Conservation (phyloP, 2,888 invertebrate genomes). For the Meloe dianella region DNA sequence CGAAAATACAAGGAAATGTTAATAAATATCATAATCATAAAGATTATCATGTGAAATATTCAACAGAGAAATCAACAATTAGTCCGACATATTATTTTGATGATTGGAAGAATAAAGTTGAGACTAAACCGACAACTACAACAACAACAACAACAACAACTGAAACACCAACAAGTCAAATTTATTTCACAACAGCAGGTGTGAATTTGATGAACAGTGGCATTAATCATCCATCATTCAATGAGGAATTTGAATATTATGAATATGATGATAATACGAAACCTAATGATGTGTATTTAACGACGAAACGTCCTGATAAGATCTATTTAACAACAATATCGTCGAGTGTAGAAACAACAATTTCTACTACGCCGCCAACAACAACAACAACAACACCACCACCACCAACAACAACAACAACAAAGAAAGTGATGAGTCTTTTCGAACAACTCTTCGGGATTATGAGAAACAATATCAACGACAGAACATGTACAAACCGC, state of each 20-base stretch:
- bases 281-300: slow-evolving; percentile 45
- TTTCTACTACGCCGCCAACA: slow-evolving; percentile 27
- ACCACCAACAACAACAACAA: slow-evolving; percentile 57
- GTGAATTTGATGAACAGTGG: slow-evolving; percentile 50
- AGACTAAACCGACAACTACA: slow-evolving; percentile 42
- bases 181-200: slow-evolving; percentile 46
- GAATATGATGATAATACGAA: slow-evolving; percentile 40
- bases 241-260: slow-evolving; percentile 50
- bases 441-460: slow-evolving; percentile 59
- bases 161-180: slow-evolving; percentile 42
- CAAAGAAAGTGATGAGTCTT: slow-evolving; percentile 55
- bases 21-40: slow-evolving; percentile 64
- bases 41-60: slow-evolving; percentile 50
- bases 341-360: slow-evolving; percentile 17
- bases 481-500: slow-evolving; percentile 39
- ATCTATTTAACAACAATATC: slow-evolving; percentile 35
- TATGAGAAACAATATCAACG: slow-evolving; percentile 52
- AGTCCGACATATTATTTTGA: slow-evolving; percentile 53
- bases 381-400: slow-evolving; percentile 56
- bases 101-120: slow-evolving; percentile 27
- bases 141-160: slow-evolving; percentile 45
- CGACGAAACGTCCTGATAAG: slow-evolving; percentile 39
- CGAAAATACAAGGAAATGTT: slow-evolving; percentile 72
- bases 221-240: slow-evolving; percentile 54
- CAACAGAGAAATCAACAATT: slow-evolving; percentile 54